These are phyloP conservation scores for Ceratina calcarata DNA, from an alignment of 1,140 invertebrate genomes.

Conservation along the genomic window DNA sequence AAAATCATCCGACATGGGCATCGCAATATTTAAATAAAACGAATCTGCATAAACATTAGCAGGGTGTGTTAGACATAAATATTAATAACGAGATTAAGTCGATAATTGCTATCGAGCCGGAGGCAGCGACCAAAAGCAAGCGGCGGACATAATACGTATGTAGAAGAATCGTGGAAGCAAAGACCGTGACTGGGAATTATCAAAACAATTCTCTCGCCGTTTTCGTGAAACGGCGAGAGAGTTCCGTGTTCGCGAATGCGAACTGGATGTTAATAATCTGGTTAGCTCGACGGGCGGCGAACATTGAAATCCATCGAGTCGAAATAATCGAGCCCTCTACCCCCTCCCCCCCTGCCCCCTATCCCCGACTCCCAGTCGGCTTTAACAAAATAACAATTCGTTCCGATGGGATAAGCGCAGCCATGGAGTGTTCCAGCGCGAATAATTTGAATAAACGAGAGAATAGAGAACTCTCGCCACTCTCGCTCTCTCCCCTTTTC, in stretches of 20 bases:
- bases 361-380: not conserved
- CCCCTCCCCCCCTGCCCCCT: not conserved
- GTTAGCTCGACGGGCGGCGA: not conserved
- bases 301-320: slow-evolving; percentile 22
- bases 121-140: no score
- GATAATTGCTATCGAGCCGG: not conserved
- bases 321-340: slow-evolving; percentile 19
- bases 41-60: no score
- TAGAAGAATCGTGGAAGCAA: no score
- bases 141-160: no score
- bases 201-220: not conserved
- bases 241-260: not conserved
- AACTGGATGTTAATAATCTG: slow-evolving; percentile 22
- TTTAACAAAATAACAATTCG: slow-evolving; percentile 31
- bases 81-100: not conserved
- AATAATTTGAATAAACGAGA: slow-evolving; percentile 29
- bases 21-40: no score
- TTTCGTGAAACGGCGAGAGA: not conserved
- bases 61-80: no score
- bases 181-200: no score
- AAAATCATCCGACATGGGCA: no score
- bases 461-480: not conserved
- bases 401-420: slow-evolving; percentile 18
- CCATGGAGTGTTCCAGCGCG: slow-evolving; percentile 6
- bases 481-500: not conserved